Evolutionary conservation across 2,797 vertebrate genomes (phyloP).

Genomic region (Semotilus atromaculatus): DNA sequence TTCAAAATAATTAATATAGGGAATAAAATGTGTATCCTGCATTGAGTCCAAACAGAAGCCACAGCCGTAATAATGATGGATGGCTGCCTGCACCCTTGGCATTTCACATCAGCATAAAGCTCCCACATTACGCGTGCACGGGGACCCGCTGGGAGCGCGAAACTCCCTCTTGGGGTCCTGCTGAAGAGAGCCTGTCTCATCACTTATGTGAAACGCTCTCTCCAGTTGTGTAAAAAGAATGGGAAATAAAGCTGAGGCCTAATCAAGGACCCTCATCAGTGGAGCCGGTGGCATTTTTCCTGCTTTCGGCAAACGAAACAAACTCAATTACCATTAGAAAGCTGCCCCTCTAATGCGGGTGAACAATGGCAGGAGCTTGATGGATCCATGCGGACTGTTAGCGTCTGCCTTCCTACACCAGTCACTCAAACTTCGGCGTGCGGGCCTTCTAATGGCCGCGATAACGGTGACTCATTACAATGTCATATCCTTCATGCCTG

Average conservation of each 20-base stretch:
- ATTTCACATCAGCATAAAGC: constrained; percentile 53
- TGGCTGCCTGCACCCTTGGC: constrained; percentile 62
- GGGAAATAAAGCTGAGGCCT: constrained; percentile 57
- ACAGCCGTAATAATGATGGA: constrained; percentile 57
- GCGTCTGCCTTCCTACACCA: constrained; percentile 41
- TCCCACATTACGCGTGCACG: constrained; percentile 28
- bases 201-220: constrained; percentile 48
- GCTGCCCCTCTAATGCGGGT: constrained; percentile 77
- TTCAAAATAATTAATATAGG: constrained; percentile 48
- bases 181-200: constrained; percentile 50
- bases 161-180: constrained; percentile 17
- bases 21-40: constrained; percentile 44
- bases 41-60: constrained; percentile 39
- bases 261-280: constrained; percentile 85
- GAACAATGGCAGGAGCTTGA: constrained; percentile 77
- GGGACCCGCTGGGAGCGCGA: constrained; percentile 6
- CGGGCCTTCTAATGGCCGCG: constrained; percentile 53
- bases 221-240: constrained; percentile 31
- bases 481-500: constrained; percentile 81
- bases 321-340: constrained; percentile 87
- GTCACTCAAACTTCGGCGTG: constrained; percentile 51
- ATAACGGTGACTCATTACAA: constrained; percentile 74
- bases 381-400: constrained; percentile 75
- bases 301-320: constrained; percentile 71
- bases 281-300: constrained; percentile 78